phyloP scores from a whole-genome alignment of 1,140 invertebrate species.

The Eulimnadia texana region DNA sequence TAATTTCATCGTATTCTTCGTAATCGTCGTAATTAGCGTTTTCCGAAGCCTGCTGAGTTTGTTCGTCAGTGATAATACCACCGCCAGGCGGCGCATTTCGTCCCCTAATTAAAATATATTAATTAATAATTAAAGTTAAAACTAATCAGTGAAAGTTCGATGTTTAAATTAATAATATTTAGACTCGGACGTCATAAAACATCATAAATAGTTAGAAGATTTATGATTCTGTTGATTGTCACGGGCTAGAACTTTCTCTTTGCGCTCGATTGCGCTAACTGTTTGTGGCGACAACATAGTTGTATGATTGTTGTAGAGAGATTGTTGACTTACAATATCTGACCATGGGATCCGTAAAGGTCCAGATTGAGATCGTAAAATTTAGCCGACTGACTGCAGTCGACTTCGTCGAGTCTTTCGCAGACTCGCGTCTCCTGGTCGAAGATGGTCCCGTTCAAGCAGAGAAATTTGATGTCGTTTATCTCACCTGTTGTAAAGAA shows the following conservation, averaged over 20 bases:
- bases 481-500: slow-evolving; percentile 31
- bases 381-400: slow-evolving; percentile 62
- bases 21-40: background rate
- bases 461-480: slow-evolving; percentile 68
- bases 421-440: slow-evolving; percentile 70
- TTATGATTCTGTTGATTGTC: too few species aligned
- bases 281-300: too few species aligned
- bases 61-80: background rate
- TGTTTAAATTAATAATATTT: background rate
- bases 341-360: slow-evolving; percentile 3
- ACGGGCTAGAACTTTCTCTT: too few species aligned
- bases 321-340: background rate
- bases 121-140: too few species aligned
- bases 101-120: too few species aligned
- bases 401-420: slow-evolving; percentile 71
- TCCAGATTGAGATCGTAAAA: slow-evolving; percentile 45
- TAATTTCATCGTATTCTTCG: background rate
- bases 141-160: too few species aligned
- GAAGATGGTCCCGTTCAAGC: slow-evolving; percentile 80
- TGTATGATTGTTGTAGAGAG: background rate
- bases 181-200: background rate
- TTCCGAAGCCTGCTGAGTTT: background rate
- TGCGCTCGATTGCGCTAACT: too few species aligned
- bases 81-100: background rate
- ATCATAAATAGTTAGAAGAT: background rate